Evolutionary conservation across 2,113 vertebrate species (phyloP).

Genomic region (Pyrgilauda ruficollis): DNA sequence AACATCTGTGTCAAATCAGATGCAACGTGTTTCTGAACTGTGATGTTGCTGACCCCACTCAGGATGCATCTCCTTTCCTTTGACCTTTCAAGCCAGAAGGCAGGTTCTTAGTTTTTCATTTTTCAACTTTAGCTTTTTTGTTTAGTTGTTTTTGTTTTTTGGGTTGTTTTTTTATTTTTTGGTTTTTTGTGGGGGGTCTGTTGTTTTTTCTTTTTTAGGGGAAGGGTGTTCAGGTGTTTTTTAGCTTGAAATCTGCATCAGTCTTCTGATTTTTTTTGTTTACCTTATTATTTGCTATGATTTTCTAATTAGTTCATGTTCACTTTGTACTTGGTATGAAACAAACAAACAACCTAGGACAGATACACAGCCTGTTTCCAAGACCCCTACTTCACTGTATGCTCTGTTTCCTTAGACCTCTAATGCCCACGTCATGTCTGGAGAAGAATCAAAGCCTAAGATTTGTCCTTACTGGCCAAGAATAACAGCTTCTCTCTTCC

Average conservation of each 20-base stretch:
- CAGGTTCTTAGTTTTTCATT: not conserved
- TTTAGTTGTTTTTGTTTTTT: not conserved
- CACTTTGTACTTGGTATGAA: not conserved
- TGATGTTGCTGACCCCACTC: not conserved
- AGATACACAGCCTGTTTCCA: not conserved
- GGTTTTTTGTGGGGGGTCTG: not conserved
- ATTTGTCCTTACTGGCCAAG: not conserved
- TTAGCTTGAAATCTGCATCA: not conserved
- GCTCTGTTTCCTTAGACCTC: not conserved
- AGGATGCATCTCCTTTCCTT: not conserved
- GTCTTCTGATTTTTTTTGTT: not conserved
- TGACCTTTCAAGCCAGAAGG: not conserved
- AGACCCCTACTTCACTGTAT: not conserved
- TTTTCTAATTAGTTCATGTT: not conserved
- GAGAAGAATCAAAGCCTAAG: slow-evolving; percentile 35
- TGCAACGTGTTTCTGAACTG: not conserved
- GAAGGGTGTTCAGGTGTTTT: not conserved
- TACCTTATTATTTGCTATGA: not conserved
- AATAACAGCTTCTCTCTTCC: not conserved
- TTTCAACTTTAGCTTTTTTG: not conserved
- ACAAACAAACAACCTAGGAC: not conserved
- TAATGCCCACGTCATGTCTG: not conserved
- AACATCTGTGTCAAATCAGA: not conserved
- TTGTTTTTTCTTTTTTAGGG: not conserved
- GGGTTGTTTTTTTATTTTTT: not conserved